Percentiles rank a stretch among this genome's conserved stretches.
Conservation (phyloP, 35 echinoderm and acorn worm species). For the Anneissia japonica region DNA sequence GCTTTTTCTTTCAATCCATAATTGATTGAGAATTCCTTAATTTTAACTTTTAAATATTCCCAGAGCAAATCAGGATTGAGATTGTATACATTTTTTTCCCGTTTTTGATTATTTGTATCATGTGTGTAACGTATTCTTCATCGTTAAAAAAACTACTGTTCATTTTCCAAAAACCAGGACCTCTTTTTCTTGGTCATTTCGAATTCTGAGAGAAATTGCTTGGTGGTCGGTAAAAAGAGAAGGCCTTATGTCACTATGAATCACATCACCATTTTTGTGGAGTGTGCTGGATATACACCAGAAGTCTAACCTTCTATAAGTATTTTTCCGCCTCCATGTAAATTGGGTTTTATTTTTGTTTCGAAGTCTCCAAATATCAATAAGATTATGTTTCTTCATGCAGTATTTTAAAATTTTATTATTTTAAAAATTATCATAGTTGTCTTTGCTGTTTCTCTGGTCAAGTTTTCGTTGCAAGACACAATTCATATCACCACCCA, state of each 20-base stretch:
- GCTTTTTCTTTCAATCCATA: background rate
- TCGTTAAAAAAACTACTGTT: background rate
- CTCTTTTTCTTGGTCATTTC: background rate
- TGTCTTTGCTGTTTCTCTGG: background rate
- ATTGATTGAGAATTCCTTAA: background rate
- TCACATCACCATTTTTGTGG: background rate
- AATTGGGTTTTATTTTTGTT: background rate
- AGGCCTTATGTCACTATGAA: background rate
- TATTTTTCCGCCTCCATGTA: background rate
- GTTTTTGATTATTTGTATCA: background rate
- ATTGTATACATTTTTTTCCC: background rate
- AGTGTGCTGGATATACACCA: background rate
- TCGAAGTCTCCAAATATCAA: background rate
- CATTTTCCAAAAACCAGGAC: background rate
- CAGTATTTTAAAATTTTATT: background rate
- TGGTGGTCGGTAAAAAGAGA: background rate
- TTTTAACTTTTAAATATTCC: background rate
- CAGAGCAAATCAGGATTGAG: background rate
- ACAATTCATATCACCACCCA: background rate
- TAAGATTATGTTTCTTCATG: background rate
- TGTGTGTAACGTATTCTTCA: background rate
- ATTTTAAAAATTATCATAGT: background rate
- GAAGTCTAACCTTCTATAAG: background rate
- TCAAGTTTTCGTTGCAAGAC: background rate
- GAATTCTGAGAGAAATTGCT: background rate